Evolutionary conservation across 2,113 vertebrate species (phyloP), one percentile per base, ranked within the genome.

Genomic region (Muntiacus reevesi): DNA sequence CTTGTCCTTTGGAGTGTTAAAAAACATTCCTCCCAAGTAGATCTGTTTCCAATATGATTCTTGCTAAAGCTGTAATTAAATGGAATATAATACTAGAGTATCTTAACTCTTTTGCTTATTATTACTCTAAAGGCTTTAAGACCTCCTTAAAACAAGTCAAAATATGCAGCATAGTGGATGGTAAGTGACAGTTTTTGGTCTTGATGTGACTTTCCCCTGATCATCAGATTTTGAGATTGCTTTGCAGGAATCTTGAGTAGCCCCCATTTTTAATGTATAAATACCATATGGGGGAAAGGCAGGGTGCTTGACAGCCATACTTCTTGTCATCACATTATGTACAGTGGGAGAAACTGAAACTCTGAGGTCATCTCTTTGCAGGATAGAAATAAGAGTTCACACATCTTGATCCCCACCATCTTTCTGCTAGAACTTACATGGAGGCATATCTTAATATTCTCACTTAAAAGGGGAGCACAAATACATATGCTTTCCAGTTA

Each of bases 31-130:
- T 90, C 50, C 16, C 52, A 55, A 92, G 15, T 93, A 23, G 86
- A 40, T 95, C 92, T 96, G 60, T 96, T 94, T 97, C 33, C 90
- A 95, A 27, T 12, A n/a, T 83, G 60, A 96, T 64, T 25, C 90
- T 98, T 95, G 45, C 64, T 95, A 33, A 43, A 59, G 12, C n/a
- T 96, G 57, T 97, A 92, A 98, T 98, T 97, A 97, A 45, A 30
- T 97, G 33, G 52, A 33, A 83, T 96, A 64, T 67, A 40, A 82
- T 4, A 87, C 50, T 85, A 52, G 15, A 93, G 93, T 86, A 62
- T 71, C 71, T 60, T 30, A 97, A 54, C 50, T 83, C 50, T 98
- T 97, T 95, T 74, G 92, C 84, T 36, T 55, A 43, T 74, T 88
- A 67, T 93, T 76, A 59, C 67, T 86, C 27, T 94, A 62, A 74